Base-by-base conservation (phyloP, 2,797 vertebrate genomes). In the Nyctalus aviator region DNA sequence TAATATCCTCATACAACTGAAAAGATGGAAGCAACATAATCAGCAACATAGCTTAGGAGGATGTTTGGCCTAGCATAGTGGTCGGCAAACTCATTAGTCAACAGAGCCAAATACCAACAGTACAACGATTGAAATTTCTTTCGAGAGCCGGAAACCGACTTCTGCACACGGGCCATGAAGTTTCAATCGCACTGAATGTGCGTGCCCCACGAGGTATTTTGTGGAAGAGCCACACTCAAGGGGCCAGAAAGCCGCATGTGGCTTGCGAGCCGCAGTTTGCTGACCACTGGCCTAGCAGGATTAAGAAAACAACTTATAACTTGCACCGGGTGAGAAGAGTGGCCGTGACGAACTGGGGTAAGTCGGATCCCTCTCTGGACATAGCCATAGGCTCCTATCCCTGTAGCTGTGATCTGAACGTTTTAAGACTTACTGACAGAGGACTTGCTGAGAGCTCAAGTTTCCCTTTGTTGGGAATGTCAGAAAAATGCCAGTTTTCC, bases 401-500 rank as follows among this genome's bases (percentile, higher is more conserved):
- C 30, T 62, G 20, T 18, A 41, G 46, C 50, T 23, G 13, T 55
- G 68, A 32, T 78, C 55, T 48, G 41, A 48, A 35, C 37, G 15
- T 46, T 46, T 8, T 68, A 44, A 50, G 48, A 64, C 48, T 84
- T 69, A 62, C 21, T 68, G 20, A 55, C 15, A 59, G 50, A 27
- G 9, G 27, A 71, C 35, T 83, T 78, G 32, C 41, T 37, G 32
- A 91, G 30, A 92, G 76, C 17, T 66, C 44, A 55, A 8, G 14
- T 55, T 76, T 88, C 21, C 44, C 21, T 32, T 69, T 75, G 41
- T 84, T 57, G 15, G 62, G 57, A 14, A 27, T 81, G 21, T 93
- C 55, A 92, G 78, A 81, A 90, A 57, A 90, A 62, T 85, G 48
- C 20, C 37, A 35, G 41, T 81, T 72, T 78, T 37, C 48, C 48